These are phyloP conservation scores for Xanthia icteritia DNA, from an alignment of 2,888 invertebrate species.

Conservation along the genomic window DNA sequence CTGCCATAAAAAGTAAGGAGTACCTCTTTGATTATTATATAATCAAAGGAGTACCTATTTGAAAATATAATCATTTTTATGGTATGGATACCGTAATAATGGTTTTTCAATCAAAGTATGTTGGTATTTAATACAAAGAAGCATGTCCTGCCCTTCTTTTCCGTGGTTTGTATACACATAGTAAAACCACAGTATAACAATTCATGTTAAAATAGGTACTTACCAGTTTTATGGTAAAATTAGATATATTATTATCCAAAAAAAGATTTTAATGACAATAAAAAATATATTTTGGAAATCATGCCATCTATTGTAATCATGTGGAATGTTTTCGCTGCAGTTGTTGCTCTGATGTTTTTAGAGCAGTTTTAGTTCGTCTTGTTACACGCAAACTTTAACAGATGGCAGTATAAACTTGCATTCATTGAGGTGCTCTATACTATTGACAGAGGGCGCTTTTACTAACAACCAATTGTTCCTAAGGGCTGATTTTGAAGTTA, in stretches of 20 bases:
- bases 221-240: neutral
- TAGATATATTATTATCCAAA: neutral
- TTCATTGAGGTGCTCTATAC: neutral
- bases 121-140: no score
- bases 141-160: no score
- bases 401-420: conserved; percentile 24
- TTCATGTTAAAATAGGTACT: neutral
- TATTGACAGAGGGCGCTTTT: conserved; percentile 24
- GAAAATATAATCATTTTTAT: no score
- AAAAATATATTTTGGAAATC: no score
- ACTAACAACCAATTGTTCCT: fast-evolving
- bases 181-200: neutral
- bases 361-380: neutral
- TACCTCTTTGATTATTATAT: no score
- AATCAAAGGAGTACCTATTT: no score
- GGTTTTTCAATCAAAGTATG: no score
- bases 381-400: neutral
- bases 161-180: no score
- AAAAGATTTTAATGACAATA: no score
- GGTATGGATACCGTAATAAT: no score
- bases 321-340: neutral
- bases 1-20: neutral
- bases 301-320: neutral
- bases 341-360: neutral
- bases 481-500: neutral